These are phyloP conservation scores for Mastigias papua DNA, from an alignment of 30 jellyfish, hydroid and myxozoan genomes.

Conservation along the genomic window DNA sequence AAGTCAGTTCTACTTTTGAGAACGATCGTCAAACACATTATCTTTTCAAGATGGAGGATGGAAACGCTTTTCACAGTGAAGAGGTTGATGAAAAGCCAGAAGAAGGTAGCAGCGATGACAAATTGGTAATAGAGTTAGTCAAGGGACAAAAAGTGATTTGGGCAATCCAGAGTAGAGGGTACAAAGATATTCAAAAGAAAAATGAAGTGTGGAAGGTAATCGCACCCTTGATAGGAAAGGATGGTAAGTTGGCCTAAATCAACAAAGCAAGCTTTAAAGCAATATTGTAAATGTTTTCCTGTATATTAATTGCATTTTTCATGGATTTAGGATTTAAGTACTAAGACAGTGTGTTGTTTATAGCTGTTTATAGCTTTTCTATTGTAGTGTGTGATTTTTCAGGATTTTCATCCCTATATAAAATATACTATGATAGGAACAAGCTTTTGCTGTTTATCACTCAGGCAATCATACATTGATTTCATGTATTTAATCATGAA, in stretches of 20 bases:
- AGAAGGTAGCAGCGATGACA: constrained; percentile 11
- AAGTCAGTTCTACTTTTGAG: constrained; percentile 19
- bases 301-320: background rate
- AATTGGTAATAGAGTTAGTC: constrained; percentile 9
- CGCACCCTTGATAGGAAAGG: constrained; percentile 15
- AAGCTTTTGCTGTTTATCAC: too few relatives aligned
- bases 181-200: constrained; percentile 43
- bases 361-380: too few relatives aligned
- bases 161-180: constrained; percentile 35
- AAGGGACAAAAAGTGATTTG: constrained; percentile 22
- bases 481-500: too few relatives aligned
- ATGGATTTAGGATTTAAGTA: background rate
- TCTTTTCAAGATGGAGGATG: background rate
- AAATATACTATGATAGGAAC: too few relatives aligned
- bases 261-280: background rate
- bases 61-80: background rate
- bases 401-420: too few relatives aligned
- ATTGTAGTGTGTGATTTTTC: too few relatives aligned
- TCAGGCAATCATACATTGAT: too few relatives aligned
- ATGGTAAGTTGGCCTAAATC: constrained; percentile 8
- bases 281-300: background rate
- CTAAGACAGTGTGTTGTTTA: too few relatives aligned
- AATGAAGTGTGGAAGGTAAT: constrained; percentile 23
- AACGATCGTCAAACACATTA: background rate
- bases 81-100: background rate